Evolutionary conservation across 1,140 invertebrate genomes (phyloP), one percentile per base, ranked within the genome.

Genomic region (Phocides pigmalion): DNA sequence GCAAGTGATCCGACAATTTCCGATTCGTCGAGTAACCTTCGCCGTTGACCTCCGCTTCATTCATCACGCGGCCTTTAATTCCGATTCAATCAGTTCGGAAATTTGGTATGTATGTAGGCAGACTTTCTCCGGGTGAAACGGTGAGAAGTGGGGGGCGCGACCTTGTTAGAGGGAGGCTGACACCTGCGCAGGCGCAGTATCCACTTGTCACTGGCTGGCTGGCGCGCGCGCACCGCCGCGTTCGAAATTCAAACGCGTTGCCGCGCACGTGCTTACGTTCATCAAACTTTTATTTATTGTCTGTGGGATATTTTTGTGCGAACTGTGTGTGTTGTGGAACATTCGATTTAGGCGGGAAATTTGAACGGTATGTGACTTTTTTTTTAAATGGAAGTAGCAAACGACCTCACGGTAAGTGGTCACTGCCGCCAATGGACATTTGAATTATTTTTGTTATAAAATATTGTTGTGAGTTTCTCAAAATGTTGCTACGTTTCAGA

Each of bases 81-180:
- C 78, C 79, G 73, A 78, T 74, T 82, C 85, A 87, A 87, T 89
- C 84, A 84, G 82, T 87, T 87, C 82, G 84, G 80, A 88, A 86
- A 88, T 90, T 90, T 88, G 84, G 85, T 90, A 90, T 90, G 87
- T 90, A 88, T 90, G 87, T 90, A 90, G 87, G 87, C 74, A 86
- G 82, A 90, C 87, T 90, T 90, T 90, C 87, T 89, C 87, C 75
- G 76, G 85, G 87, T 87, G 87, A 90, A 90, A 90, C 81, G 87
- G 73, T 79, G 74, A 79, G 74, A 74, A 62, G 72, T 76, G 81
- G 81, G 81, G 84, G 83, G 80, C 73, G 65, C 82, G 87, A 88
- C 87, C 87, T 90, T 88, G 84, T 90, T 90, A 87, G 87, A 87
- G 87, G 84, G 87, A 87, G 79, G 79, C 79, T 87, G 84, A 73